Conservation (phyloP, 1,140 invertebrate species). For the Aplysia californica region DNA sequence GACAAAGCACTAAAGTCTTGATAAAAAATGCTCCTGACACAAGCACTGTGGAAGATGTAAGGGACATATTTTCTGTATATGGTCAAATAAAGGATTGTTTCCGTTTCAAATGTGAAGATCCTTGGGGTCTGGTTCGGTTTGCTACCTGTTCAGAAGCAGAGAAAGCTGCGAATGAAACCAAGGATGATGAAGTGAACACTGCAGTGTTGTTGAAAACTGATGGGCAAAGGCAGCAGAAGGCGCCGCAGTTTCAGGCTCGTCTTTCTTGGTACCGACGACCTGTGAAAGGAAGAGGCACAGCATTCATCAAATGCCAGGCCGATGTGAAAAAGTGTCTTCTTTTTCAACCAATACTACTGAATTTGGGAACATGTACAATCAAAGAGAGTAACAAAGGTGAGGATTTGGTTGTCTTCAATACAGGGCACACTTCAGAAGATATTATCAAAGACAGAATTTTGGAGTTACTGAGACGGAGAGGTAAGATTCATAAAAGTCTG, state of each 20-base stretch:
- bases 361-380: no score
- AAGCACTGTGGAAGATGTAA: slow-evolving; percentile 19
- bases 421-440: background rate
- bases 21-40: slow-evolving; percentile 2
- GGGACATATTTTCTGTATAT: slow-evolving; percentile 29
- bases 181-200: slow-evolving; percentile 11
- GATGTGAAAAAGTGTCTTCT: no score
- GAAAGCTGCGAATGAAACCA: slow-evolving; percentile 31
- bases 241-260: slow-evolving; percentile 34
- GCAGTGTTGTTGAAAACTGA: slow-evolving; percentile 12
- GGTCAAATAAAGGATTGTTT: slow-evolving; percentile 30
- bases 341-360: no score
- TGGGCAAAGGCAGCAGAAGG: slow-evolving; percentile 9
- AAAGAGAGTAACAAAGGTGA: background rate
- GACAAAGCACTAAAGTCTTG: slow-evolving; percentile 31
- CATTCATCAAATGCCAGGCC: slow-evolving; percentile 4
- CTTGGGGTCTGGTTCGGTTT: slow-evolving; percentile 49
- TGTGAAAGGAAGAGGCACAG: slow-evolving; percentile 38
- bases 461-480: background rate
- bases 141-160: slow-evolving; percentile 33
- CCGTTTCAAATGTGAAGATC: slow-evolving; percentile 7
- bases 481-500: background rate
- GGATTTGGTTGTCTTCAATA: background rate
- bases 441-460: slow-evolving; percentile 9
- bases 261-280: slow-evolving; percentile 47